phyloP scores from a whole-genome alignment of 2,888 invertebrate species.

The Ceraclea dissimilis region DNA sequence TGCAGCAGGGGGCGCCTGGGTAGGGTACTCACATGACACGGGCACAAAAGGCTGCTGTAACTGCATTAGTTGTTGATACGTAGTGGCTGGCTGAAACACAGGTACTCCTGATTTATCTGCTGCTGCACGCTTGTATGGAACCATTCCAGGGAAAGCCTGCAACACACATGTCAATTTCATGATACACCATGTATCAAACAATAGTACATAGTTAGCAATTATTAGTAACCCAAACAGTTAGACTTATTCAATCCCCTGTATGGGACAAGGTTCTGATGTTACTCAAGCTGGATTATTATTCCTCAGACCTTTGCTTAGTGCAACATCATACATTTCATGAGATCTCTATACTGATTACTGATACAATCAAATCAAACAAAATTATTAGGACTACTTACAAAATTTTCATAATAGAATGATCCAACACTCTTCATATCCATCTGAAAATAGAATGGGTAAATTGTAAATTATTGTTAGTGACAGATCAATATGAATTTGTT shows the following conservation, averaged over 20 bases:
- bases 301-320: no score
- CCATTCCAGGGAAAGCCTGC: constrained; percentile 91
- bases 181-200: neutral
- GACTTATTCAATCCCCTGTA: no score
- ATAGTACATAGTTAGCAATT: no score
- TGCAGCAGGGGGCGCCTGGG: constrained; percentile 58
- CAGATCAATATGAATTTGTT: no score
- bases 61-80: constrained; percentile 93
- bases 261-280: no score
- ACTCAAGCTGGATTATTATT: no score
- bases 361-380: no score
- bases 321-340: no score
- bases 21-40: constrained; percentile 97
- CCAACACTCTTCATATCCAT: constrained; percentile 95
- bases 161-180: constrained; percentile 18
- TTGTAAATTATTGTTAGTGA: no score
- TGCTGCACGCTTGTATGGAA: constrained; percentile 93
- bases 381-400: constrained; percentile 76
- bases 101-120: constrained; percentile 95
- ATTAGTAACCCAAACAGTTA: no score
- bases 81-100: constrained; percentile 88
- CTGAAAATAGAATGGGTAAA: constrained; percentile 63
- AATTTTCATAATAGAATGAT: constrained; percentile 93
- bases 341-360: no score
- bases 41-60: constrained; percentile 92